Conservation (phyloP, 35 echinoderm and acorn worm genomes). For the Strongylocentrotus purpuratus region DNA sequence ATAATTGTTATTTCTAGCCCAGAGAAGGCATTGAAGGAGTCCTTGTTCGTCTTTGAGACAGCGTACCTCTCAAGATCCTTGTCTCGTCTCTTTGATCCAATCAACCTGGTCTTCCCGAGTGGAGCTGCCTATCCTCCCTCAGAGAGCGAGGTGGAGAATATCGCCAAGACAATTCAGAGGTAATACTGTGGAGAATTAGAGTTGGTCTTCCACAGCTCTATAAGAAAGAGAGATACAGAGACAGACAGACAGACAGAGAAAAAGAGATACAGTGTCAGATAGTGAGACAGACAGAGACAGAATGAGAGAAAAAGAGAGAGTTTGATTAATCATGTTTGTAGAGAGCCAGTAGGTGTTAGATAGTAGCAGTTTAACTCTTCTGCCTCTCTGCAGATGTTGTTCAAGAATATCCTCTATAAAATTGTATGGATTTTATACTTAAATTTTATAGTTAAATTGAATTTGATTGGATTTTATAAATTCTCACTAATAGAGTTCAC, state of each 20-base stretch:
- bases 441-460: no score
- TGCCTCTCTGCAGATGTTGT: no score
- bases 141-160: constrained; percentile 83
- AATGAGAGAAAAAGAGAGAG: no score
- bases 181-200: neutral
- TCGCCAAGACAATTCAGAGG: constrained; percentile 92
- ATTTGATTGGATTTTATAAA: no score
- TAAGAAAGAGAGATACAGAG: neutral
- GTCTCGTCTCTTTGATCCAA: constrained; percentile 94
- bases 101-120: constrained; percentile 91
- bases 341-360: no score
- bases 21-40: constrained; percentile 86
- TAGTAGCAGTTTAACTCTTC: no score
- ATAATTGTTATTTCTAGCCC: constrained; percentile 53
- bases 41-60: constrained; percentile 87
- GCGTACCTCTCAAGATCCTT: constrained; percentile 90
- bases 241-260: neutral
- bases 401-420: no score
- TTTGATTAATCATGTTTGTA: no score
- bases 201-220: neutral
- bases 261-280: no score
- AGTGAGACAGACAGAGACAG: no score
- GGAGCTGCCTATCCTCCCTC: constrained; percentile 82
- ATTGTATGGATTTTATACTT: no score
- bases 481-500: no score